Base-by-base conservation (phyloP, 2,888 invertebrate genomes). In the Aplocera efformata region DNA sequence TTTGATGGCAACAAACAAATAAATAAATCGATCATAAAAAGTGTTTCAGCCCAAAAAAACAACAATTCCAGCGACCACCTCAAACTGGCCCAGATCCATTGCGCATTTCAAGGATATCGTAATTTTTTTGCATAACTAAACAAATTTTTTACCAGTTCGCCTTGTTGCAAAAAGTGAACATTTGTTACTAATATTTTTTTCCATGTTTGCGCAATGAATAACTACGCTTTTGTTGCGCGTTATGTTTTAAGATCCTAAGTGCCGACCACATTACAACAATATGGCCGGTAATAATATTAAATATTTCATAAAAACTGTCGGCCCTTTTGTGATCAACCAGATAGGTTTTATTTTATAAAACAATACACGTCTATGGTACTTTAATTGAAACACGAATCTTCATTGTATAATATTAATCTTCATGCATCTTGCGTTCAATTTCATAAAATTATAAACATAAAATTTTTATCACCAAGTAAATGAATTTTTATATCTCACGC, bases 111-210 rank as follows among this genome's bases (percentile, higher is more conserved):
- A 63, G 66, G 67, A 57, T 49, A 51, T 58, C 56, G 48, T 42
- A 51, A 56, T 74, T 79, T 81, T 17, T 79, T 78, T 71, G 75
- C 74, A 55, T 65, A 67, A 53, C 23, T 55, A 52, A 58, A 56
- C n/a, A 59, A n/a, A 60, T 64, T 70, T 75, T 79, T 76, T 72
- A 69, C 66, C 56, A 53, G 62, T 66, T 58, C 44, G 28, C 54
- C 54, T 61, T 62, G 56, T 65, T 78, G 81, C 81, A 81, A 83
- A 81, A 80, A 79, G 53, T 61, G 25, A 37, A 42, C 58, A 51
- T 64, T 75, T 74, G 71, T 76, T 70, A 34, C 21, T 29, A 13
- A 7, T 6, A 9, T 23, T 32, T 34, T 59, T 66, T 67, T 60
- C 50, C 61, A 58, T 69, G 63, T 76, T 80, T 79, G 77, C 67